Evolutionary conservation across 2,888 invertebrate genomes (phyloP).

Genomic region (Drosophila prolongata): DNA sequence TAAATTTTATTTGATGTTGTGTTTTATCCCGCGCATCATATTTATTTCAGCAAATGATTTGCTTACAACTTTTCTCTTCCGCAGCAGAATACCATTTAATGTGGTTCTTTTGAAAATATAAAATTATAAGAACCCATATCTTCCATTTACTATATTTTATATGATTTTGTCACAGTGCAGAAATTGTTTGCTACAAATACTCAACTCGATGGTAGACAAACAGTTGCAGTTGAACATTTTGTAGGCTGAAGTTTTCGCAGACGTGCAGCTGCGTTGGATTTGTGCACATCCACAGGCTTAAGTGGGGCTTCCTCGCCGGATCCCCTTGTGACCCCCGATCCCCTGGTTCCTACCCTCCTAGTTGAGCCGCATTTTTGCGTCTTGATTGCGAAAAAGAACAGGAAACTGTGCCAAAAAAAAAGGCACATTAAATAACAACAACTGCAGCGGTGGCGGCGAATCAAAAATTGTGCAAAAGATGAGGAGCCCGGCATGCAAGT

Average conservation of each 20-base stretch:
- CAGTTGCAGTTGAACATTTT: constrained; percentile 38
- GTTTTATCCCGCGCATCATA: too few relatives aligned
- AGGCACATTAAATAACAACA: constrained; percentile 43
- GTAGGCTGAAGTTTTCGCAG: constrained; percentile 31
- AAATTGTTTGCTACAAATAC: constrained; percentile 30
- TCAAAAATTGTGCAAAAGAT: constrained; percentile 66
- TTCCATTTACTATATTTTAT: too few relatives aligned
- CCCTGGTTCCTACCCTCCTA: constrained; percentile 47
- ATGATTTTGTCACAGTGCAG: constrained; percentile 12
- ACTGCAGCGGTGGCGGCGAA: constrained; percentile 25
- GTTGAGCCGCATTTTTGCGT: constrained; percentile 74
- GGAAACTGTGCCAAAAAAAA: constrained; percentile 62
- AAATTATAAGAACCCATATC: too few relatives aligned
- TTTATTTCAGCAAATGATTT: too few relatives aligned
- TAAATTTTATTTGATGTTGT: too few relatives aligned
- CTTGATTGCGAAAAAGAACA: constrained; percentile 75
- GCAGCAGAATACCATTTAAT: too few relatives aligned
- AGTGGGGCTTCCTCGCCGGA: constrained; percentile 46
- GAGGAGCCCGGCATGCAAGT: constrained; percentile 53
- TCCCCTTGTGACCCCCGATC: constrained; percentile 30
- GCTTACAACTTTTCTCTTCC: too few relatives aligned
- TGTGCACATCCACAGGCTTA: constrained; percentile 66
- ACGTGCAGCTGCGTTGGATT: constrained; percentile 66
- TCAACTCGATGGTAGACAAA: constrained; percentile 27
- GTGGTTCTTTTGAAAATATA: too few relatives aligned